These are phyloP conservation scores for Sycophaga agraensis DNA, from an alignment of 1,140 invertebrate species.

Conservation along the genomic window DNA sequence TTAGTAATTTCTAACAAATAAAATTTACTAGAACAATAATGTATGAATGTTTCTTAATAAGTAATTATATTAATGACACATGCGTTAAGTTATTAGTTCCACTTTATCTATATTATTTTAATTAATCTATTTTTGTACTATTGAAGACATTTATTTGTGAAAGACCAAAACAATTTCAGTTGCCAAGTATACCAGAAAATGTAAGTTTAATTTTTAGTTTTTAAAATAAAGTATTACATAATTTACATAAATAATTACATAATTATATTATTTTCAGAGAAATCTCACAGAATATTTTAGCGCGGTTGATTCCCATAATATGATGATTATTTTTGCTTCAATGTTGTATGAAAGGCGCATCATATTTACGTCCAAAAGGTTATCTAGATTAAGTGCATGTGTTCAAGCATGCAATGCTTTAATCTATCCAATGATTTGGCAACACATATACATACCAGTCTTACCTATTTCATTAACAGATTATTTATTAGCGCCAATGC, in stretches of 20 bases:
- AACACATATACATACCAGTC: conserved; percentile 95
- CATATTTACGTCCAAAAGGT: conserved; percentile 82
- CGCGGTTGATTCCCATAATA: conserved; percentile 86
- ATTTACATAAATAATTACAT: background rate
- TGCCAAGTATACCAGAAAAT: conserved; percentile 93
- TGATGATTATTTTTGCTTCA: conserved; percentile 92
- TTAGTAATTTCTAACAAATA: too few relatives aligned
- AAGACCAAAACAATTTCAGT: conserved; percentile 75
- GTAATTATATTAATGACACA: too few relatives aligned
- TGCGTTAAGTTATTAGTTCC: too few relatives aligned
- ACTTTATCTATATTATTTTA: too few relatives aligned
- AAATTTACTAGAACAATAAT: too few relatives aligned
- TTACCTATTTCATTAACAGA: conserved; percentile 84
- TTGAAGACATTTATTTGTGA: conserved; percentile 74
- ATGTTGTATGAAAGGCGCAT: conserved; percentile 91
- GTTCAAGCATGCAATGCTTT: conserved; percentile 91
- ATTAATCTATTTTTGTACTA: too few relatives aligned
- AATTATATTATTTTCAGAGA: conserved; percentile 64
- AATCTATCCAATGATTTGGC: conserved; percentile 97
- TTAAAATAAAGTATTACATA: conserved; percentile 17
- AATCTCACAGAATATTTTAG: conserved; percentile 96
- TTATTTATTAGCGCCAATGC: conserved; percentile 91
- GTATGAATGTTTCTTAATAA: too few relatives aligned
- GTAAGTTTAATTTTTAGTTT: conserved; percentile 65
- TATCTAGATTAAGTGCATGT: conserved; percentile 86